A percentile compares a stretch with the other conserved stretches of the same genome.
Conservation (phyloP, 2,797 vertebrate genomes). For the Limnodromus scolopaceus region DNA sequence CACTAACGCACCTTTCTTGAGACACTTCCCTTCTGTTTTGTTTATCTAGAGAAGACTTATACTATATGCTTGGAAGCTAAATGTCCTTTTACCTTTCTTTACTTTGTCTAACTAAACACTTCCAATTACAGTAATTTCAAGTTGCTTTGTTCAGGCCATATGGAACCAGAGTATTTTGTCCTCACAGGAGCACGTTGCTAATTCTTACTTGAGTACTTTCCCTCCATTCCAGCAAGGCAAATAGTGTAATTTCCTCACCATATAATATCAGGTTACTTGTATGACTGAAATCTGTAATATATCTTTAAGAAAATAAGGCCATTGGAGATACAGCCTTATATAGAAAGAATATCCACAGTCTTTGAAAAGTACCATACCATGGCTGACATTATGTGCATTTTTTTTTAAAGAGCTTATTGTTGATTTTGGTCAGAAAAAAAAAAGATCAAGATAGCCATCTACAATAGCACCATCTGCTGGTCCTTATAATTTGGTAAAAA, state of each 20-base stretch:
- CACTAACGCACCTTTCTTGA: not conserved
- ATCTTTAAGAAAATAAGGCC: not conserved
- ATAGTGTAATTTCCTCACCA: not conserved
- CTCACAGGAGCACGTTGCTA: not conserved
- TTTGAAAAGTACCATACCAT: not conserved
- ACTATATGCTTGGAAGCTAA: not conserved
- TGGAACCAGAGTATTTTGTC: not conserved
- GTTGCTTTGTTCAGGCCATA: not conserved
- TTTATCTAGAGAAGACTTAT: not conserved
- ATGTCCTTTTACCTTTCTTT: not conserved
- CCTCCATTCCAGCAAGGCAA: not conserved
- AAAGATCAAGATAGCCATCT: not conserved
- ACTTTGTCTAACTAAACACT: not conserved
- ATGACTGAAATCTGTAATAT: not conserved
- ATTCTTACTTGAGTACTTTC: not conserved
- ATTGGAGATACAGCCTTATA: not conserved
- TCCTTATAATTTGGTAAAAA: not conserved
- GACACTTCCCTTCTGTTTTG: not conserved
- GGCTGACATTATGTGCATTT: not conserved
- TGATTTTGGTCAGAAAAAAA: not conserved
- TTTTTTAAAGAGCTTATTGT: not conserved
- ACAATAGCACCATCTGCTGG: conserved; percentile 18
- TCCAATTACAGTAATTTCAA: not conserved
- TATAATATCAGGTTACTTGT: not conserved
- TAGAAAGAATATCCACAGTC: not conserved